phyloP scores from a whole-genome alignment of 1,140 invertebrate genomes.

The Meloidogyne floridensis region DNA sequence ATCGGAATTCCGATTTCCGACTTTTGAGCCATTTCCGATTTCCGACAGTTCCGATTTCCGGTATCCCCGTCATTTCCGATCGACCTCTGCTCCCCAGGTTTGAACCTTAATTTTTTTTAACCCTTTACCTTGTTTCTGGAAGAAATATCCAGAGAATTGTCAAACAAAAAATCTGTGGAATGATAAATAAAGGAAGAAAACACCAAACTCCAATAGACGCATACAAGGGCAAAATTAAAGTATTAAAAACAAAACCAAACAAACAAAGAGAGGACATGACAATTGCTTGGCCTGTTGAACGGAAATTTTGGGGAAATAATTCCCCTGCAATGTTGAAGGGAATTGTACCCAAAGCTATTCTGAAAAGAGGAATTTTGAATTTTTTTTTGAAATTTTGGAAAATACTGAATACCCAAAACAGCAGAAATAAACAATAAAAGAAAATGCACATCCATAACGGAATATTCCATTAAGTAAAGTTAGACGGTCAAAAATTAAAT shows the following conservation, averaged over 20 bases:
- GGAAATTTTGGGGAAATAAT: slow-evolving; percentile 26
- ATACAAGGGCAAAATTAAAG: slow-evolving; percentile 14
- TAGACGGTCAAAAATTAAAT: slow-evolving; percentile 49
- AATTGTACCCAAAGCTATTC: slow-evolving; percentile 21
- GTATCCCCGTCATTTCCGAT: too few relatives aligned
- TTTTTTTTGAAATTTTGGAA: background rate
- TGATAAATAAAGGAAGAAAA: slow-evolving; percentile 27
- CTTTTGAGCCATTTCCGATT: too few relatives aligned
- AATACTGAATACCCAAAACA: slow-evolving; percentile 8
- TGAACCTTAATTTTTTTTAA: too few relatives aligned
- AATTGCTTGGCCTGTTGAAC: slow-evolving; percentile 16
- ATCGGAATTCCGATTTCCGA: too few relatives aligned
- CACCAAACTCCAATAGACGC: slow-evolving; percentile 14
- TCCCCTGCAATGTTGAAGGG: slow-evolving; percentile 23
- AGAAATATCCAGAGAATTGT: slow-evolving; percentile 18
- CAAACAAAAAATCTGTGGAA: slow-evolving; percentile 21
- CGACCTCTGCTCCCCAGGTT: too few relatives aligned
- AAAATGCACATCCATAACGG: slow-evolving; percentile 48
- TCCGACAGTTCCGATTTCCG: too few relatives aligned
- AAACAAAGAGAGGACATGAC: background rate
- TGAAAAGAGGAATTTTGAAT: background rate
- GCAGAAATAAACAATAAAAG: slow-evolving; percentile 15
- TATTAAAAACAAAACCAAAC: slow-evolving; percentile 4
- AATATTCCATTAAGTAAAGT: slow-evolving; percentile 24
- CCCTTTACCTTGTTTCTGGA: background rate